Percentiles rank a stretch among this genome's conserved stretches.
Evolutionary conservation across 2,888 invertebrate genomes (phyloP).

Genomic region (Heliconius ethilla): DNA sequence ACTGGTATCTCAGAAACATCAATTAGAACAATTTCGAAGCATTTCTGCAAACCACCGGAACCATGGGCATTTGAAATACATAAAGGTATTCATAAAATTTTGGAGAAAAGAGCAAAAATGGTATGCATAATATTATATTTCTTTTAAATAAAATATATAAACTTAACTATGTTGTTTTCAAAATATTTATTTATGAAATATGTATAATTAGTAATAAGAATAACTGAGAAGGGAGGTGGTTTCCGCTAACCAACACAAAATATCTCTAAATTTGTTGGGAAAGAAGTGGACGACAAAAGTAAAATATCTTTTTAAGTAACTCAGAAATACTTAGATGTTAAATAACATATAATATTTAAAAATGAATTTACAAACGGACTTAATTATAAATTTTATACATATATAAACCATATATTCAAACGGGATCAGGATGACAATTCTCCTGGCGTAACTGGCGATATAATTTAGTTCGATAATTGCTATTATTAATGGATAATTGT

Average conservation of each 20-base stretch:
- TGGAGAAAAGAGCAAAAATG: constrained; percentile 66
- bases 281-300: neutral
- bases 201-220: neutral
- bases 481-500: constrained; percentile 11
- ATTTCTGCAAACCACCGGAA: constrained; percentile 69
- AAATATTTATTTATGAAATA: neutral
- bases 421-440: constrained; percentile 16
- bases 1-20: constrained; percentile 64
- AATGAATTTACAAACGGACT: neutral
- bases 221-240: too few species aligned
- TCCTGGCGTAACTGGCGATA: constrained; percentile 8
- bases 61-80: constrained; percentile 72
- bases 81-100: constrained; percentile 66
- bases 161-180: neutral
- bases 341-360: neutral
- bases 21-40: constrained; percentile 64
- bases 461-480: constrained; percentile 17
- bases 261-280: too few species aligned
- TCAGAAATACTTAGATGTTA: neutral
- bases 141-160: neutral
- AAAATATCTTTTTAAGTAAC: neutral
- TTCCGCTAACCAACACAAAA: neutral
- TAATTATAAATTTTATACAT: neutral
- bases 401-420: constrained; percentile 5
- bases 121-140: constrained; percentile 48